Percentiles rank a stretch among this genome's conserved stretches.
phyloP scores from a whole-genome alignment of 2,113 vertebrate genomes.

The Pionites leucogaster region DNA sequence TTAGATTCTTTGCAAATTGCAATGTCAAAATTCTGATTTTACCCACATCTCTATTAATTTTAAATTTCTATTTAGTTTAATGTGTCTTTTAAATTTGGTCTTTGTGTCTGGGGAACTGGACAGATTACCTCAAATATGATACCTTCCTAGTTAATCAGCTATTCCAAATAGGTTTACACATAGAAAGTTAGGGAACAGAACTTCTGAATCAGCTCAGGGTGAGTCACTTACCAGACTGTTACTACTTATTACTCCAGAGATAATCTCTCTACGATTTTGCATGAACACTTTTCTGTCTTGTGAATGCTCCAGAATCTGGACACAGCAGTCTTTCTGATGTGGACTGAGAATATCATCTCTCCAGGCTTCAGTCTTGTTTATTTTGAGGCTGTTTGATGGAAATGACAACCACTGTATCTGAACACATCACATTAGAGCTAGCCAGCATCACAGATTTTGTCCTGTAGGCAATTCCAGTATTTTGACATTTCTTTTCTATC shows the following conservation, averaged over 20 bases:
- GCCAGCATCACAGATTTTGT: not conserved
- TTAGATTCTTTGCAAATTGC: not conserved
- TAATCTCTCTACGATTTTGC: not conserved
- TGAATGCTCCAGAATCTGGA: not conserved
- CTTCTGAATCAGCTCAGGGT: not conserved
- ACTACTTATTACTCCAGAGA: not conserved
- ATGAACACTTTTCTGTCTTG: not conserved
- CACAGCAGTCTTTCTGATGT: not conserved
- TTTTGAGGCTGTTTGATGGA: not conserved
- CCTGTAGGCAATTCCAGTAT: not conserved
- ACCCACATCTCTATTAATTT: not conserved
- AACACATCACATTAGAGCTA: not conserved
- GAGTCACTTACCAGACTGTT: conserved; percentile 2
- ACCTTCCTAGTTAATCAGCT: not conserved
- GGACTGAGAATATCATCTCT: not conserved
- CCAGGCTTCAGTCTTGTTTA: not conserved
- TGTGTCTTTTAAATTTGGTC: not conserved
- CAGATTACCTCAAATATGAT: not conserved
- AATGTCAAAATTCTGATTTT: not conserved
- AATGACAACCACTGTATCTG: not conserved
- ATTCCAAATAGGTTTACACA: not conserved
- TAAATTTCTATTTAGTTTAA: not conserved
- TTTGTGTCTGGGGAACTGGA: not conserved
- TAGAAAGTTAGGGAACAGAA: not conserved
- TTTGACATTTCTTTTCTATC: conserved; percentile 34